phyloP scores from a whole-genome alignment of 1,140 invertebrate species.

The Amphibalanus amphitrite region DNA sequence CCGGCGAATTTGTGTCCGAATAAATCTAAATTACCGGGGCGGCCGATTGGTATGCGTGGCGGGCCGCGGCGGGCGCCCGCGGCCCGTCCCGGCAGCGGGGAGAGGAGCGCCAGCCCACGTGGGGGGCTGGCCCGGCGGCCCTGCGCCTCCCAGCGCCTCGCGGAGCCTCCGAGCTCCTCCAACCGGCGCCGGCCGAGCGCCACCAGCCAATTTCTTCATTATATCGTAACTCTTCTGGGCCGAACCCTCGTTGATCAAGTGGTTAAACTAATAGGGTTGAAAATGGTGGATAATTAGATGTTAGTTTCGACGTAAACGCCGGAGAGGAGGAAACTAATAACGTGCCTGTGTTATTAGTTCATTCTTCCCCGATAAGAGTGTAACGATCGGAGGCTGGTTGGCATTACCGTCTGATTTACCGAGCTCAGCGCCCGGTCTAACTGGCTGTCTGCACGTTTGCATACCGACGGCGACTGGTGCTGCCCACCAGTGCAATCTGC shows the following conservation, averaged over 20 bases:
- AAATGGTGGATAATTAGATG: slow-evolving; percentile 2
- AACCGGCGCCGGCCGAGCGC: too few relatives aligned
- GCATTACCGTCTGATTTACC: neutral
- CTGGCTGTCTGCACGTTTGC: neutral
- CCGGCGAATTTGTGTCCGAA: neutral
- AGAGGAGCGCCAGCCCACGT: neutral
- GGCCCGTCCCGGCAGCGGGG: too few relatives aligned
- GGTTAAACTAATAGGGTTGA: slow-evolving; percentile 1
- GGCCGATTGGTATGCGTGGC: neutral
- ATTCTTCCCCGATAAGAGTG: neutral
- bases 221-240: neutral
- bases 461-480: neutral
- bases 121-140: too few relatives aligned
- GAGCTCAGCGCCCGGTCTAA: neutral
- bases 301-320: neutral
- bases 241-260: slow-evolving; percentile 1
- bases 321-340: neutral
- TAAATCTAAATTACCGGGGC: neutral
- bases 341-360: neutral
- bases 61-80: too few relatives aligned
- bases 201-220: neutral
- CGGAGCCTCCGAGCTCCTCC: too few relatives aligned
- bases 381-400: neutral
- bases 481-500: neutral
- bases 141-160: too few relatives aligned